Evolutionary conservation across 2,113 vertebrate genomes (phyloP).

Genomic region (Aegotheles bennettii): DNA sequence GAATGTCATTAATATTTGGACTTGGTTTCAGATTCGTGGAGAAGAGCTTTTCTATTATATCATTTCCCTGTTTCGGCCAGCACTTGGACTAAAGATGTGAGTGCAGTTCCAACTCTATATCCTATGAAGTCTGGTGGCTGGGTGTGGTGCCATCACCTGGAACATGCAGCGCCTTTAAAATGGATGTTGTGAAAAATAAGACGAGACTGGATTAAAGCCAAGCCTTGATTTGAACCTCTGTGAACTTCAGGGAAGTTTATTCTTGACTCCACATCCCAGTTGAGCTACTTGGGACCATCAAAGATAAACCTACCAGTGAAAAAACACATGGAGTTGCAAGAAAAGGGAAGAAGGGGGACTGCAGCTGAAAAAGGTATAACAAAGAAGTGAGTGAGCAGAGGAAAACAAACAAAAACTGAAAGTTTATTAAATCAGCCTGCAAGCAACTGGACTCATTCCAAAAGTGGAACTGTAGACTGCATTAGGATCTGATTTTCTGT

Average conservation of each 20-base stretch:
- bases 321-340: background rate
- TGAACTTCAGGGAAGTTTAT: background rate
- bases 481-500: background rate
- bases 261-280: background rate
- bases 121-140: background rate
- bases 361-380: background rate
- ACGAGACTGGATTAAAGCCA: background rate
- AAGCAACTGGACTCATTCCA: background rate
- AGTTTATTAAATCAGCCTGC: background rate
- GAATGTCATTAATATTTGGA: background rate
- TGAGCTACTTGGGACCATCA: background rate
- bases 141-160: background rate
- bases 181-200: background rate
- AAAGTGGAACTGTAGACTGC: background rate
- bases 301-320: background rate
- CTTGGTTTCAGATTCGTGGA: constrained; percentile 8
- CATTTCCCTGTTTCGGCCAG: background rate
- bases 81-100: background rate
- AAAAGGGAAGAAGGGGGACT: background rate
- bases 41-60: background rate
- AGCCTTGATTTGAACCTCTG: background rate
- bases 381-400: background rate
- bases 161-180: background rate
- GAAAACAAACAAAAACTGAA: background rate
- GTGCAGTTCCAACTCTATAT: background rate